Evolutionary conservation across 2,888 invertebrate species (phyloP).

Genomic region (Rutpela maculata): DNA sequence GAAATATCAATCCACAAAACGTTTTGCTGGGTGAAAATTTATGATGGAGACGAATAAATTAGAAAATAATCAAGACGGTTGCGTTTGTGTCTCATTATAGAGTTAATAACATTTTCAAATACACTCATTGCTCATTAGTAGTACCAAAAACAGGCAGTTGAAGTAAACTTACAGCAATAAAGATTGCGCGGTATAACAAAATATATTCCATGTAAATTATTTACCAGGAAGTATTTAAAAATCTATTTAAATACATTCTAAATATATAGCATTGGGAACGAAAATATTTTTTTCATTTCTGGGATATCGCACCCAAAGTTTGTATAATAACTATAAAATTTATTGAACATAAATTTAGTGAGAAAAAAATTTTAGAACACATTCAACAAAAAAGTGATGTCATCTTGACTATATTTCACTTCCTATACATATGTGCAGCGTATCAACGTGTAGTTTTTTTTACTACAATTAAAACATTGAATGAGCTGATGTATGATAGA

Average conservation of each 20-base stretch:
- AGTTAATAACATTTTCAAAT: background rate
- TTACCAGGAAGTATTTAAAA: slow-evolving; percentile 35
- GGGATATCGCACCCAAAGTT: slow-evolving; percentile 31
- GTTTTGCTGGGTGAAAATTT: background rate
- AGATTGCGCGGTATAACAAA: slow-evolving; percentile 25
- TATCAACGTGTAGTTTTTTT: background rate
- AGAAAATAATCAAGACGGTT: background rate
- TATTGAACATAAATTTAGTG: slow-evolving; percentile 16
- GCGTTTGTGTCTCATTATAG: background rate
- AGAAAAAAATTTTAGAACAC: background rate
- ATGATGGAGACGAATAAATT: background rate
- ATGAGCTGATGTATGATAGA: background rate
- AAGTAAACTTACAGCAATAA: background rate
- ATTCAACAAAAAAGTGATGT: background rate
- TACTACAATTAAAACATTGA: slow-evolving; percentile 1
- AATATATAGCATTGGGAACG: slow-evolving; percentile 26
- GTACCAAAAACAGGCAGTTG: background rate
- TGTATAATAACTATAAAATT: slow-evolving; percentile 24
- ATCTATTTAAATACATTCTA: slow-evolving; percentile 33
- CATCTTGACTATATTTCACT: background rate
- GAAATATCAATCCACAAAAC: background rate
- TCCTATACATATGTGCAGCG: slow-evolving; percentile 2
- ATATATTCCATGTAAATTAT: slow-evolving; percentile 19
- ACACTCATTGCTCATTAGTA: background rate
- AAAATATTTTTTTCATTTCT: slow-evolving; percentile 37